Percentiles rank a stretch among this genome's conserved stretches.
phyloP scores from a whole-genome alignment of 2,113 vertebrate species.

The Neomonachus schauinslandi region DNA sequence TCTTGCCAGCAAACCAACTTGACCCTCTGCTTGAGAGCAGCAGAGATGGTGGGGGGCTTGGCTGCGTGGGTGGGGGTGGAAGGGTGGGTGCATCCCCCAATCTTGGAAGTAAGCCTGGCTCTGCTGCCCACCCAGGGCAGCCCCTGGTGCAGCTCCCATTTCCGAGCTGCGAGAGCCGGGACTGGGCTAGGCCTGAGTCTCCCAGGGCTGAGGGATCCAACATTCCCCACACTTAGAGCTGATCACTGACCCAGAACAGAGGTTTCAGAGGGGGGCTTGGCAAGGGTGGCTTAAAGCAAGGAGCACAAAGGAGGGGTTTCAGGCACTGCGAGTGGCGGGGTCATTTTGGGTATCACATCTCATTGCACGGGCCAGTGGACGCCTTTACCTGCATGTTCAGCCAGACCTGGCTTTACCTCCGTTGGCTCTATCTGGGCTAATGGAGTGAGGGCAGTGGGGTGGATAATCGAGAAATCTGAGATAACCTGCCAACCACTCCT shows the following conservation, averaged over 20 bases:
- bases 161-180: not conserved
- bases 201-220: not conserved
- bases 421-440: not conserved
- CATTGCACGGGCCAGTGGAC: not conserved
- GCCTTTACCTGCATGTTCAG: not conserved
- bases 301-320: not conserved
- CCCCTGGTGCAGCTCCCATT: not conserved
- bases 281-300: not conserved
- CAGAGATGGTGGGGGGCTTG: slow-evolving; percentile 50
- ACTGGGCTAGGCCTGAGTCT: not conserved
- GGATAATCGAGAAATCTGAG: not conserved
- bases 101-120: not conserved
- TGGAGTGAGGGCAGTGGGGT: not conserved
- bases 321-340: not conserved
- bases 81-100: not conserved
- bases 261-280: not conserved
- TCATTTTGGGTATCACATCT: not conserved
- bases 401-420: not conserved
- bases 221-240: not conserved
- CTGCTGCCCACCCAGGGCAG: not conserved
- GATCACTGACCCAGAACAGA: not conserved
- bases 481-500: not conserved
- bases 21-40: slow-evolving; percentile 77
- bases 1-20: slow-evolving; percentile 82
- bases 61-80: not conserved